Evolutionary conservation across 1,140 invertebrate genomes (phyloP), one percentile per base, ranked within the genome.

Genomic region (Dufourea novaeangliae): DNA sequence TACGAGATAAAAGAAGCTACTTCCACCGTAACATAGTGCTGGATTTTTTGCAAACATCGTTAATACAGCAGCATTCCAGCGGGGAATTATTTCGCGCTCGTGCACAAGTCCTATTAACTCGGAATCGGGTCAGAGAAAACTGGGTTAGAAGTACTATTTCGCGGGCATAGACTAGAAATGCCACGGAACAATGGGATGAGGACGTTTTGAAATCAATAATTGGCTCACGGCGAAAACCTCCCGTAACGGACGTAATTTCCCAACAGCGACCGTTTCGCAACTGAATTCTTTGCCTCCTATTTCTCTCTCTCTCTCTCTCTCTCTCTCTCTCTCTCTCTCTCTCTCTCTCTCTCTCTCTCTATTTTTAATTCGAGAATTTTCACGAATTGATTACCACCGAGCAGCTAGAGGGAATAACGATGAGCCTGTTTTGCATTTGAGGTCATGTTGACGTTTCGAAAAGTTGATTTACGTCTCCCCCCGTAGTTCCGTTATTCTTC

Each of bases 141-240:
- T 73, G 61, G 71, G 71, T 73, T 73, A 64, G 32, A 54, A 66
- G 34, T 39, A 66, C 61, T 54, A 66, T 73, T 73, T 66, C 71
- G 25, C 61, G 46, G 54, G 20, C 14, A 54, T 39, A 66, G 44
- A 54, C 27, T 44, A 73, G 71, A 66, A 73, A 54, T 34, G 61
- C 37, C 39, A n/a, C 37, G 14, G 32, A 64, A 66, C 61, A 64
- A 73, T 22, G 34, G 41, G 10, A 37, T 22, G 61, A 12, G 46
- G 22, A n/a, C 34, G 10, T 66, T 73, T 66, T 54, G 11, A 39
- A 41, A 52, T 64, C 61, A 29, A 73, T 73, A 73, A 73, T 66
- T 64, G 46, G 14, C 34, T n/a, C 29, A 50, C 20, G 27, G 25
- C 14, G 12, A 27, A 39, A 0, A n/a, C n/a, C n/a, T n/a, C 1